Evolutionary conservation across 2,888 invertebrate species (phyloP).

Genomic region (Bellardia pandia): DNA sequence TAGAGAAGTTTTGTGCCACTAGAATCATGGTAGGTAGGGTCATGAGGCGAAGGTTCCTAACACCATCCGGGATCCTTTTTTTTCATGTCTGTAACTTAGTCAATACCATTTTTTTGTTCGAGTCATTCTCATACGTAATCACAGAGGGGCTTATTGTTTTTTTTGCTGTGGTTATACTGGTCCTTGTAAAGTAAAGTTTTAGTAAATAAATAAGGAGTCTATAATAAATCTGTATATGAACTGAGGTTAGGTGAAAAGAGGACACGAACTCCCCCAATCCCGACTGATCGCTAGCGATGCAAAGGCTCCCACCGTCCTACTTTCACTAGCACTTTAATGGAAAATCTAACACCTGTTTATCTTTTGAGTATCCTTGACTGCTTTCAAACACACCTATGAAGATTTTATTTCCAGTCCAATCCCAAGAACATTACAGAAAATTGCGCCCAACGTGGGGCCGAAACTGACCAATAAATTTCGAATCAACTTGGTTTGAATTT

Average conservation of each 20-base stretch:
- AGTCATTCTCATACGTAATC: neutral
- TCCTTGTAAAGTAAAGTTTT: neutral
- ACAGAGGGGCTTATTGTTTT: neutral
- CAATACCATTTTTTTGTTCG: neutral
- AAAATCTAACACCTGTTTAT: too few relatives aligned
- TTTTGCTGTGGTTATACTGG: neutral
- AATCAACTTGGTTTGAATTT: too few relatives aligned
- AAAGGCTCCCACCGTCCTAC: too few relatives aligned
- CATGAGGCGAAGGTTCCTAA: neutral
- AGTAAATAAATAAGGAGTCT: neutral
- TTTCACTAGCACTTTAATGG: too few relatives aligned
- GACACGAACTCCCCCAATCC: neutral
- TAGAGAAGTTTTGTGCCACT: neutral
- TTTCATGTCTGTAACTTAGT: neutral
- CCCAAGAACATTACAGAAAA: too few relatives aligned
- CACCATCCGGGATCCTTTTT: neutral
- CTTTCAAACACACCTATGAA: too few relatives aligned
- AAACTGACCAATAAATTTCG: too few relatives aligned
- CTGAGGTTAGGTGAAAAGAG: too few relatives aligned
- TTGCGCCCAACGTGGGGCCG: too few relatives aligned
- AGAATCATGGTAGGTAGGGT: slow-evolving; percentile 21
- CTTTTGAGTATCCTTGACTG: too few relatives aligned
- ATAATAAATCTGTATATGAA: neutral
- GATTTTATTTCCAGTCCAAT: too few relatives aligned
- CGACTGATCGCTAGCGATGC: neutral